A percentile compares a stretch with the other conserved stretches of the same genome.
Conservation (phyloP, 37 sponge, comb jelly and placozoan genomes). For the Crambe crambe region DNA sequence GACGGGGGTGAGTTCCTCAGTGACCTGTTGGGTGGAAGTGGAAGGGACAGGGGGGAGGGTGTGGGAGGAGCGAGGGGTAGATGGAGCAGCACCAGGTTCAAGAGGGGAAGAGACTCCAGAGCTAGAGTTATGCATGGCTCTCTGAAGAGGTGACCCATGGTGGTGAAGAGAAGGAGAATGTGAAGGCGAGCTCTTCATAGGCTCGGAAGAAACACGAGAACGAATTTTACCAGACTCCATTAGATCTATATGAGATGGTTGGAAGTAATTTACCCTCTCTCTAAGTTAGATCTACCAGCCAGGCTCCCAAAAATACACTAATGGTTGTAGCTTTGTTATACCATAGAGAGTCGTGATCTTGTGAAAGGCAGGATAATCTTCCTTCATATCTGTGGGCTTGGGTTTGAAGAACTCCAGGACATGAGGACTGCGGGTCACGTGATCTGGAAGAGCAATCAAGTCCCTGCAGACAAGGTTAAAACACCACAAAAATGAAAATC, state of each 20-base stretch:
- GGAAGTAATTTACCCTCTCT: not conserved
- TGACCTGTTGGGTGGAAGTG: not conserved
- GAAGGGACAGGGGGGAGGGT: slow-evolving; percentile 44
- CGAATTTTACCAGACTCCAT: slow-evolving; percentile 40
- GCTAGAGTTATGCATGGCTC: slow-evolving; percentile 2
- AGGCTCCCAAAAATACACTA: too few relatives aligned
- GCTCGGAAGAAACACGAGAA: slow-evolving; percentile 23
- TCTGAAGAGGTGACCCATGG: slow-evolving; percentile 15
- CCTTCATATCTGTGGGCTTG: slow-evolving; percentile 37
- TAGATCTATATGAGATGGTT: slow-evolving; percentile 18
- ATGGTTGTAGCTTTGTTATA: too few relatives aligned
- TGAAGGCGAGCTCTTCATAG: slow-evolving; percentile 28
- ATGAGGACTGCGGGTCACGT: slow-evolving; percentile 43
- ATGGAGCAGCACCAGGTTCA: not conserved
- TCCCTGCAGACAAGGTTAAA: slow-evolving; percentile 45
- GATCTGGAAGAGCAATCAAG: slow-evolving; percentile 51
- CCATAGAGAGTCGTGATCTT: slow-evolving; percentile 74
- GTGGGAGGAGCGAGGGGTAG: slow-evolving; percentile 24
- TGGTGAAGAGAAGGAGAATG: slow-evolving; percentile 21
- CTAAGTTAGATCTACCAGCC: not conserved
- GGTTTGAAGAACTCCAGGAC: slow-evolving; percentile 77
- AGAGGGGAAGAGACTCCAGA: not conserved
- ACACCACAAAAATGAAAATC: not conserved
- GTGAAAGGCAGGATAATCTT: slow-evolving; percentile 55
- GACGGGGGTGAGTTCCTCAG: slow-evolving; percentile 9